A percentile compares a stretch with the other conserved stretches of the same genome.
phyloP scores from a whole-genome alignment of 1,140 invertebrate species.

The Spodoptera litura region DNA sequence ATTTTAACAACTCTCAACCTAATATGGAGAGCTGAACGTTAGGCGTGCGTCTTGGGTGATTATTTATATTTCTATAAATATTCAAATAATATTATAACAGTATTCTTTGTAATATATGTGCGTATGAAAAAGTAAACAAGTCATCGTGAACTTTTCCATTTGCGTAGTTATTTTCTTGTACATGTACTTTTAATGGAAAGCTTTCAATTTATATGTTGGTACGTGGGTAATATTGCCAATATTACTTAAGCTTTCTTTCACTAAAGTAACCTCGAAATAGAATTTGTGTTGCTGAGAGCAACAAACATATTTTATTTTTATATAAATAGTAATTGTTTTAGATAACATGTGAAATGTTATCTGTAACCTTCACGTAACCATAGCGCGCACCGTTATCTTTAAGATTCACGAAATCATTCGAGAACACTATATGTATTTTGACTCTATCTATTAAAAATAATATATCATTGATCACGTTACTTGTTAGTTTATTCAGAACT shows the following conservation, averaged over 20 bases:
- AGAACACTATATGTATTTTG: background rate
- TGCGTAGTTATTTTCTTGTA: slow-evolving; percentile 2
- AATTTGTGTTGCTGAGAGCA: background rate
- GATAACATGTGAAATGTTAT: background rate
- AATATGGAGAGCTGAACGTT: slow-evolving; percentile 57
- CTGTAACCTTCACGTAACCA: background rate
- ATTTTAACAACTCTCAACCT: slow-evolving; percentile 58
- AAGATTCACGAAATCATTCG: background rate
- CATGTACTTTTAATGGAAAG: background rate
- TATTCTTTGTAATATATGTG: slow-evolving; percentile 32
- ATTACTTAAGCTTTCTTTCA: background rate
- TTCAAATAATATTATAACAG: slow-evolving; percentile 28
- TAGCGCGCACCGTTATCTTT: slow-evolving; percentile 3
- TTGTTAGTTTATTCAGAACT: background rate
- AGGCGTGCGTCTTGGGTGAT: slow-evolving; percentile 53
- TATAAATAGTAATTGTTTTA: background rate
- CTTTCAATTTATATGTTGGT: background rate
- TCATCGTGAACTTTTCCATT: background rate
- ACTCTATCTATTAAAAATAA: slow-evolving; percentile 1
- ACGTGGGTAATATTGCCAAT: background rate
- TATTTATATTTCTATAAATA: slow-evolving; percentile 43
- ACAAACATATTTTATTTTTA: background rate
- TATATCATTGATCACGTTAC: too few relatives aligned
- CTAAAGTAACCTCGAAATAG: background rate
- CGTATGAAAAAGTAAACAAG: slow-evolving; percentile 29